Evolutionary conservation across 2,888 invertebrate genomes (phyloP).

Genomic region (Phoenoteleia sp.): DNA sequence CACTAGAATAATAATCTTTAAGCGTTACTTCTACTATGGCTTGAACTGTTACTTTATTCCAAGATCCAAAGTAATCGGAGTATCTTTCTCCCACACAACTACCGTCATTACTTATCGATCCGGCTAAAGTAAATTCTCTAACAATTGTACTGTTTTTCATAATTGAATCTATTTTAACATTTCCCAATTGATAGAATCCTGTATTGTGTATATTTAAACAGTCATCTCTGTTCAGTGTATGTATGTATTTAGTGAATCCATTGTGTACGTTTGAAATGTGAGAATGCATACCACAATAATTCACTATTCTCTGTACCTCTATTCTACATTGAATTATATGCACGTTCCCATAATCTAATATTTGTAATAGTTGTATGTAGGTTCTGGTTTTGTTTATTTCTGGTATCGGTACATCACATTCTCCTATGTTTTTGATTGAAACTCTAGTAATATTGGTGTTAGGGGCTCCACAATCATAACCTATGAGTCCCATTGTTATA

Average conservation of each 20-base stretch:
- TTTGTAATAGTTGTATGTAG: not conserved
- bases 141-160: not conserved
- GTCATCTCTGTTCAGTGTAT: not conserved
- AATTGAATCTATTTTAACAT: too few species aligned
- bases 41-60: conserved; percentile 50
- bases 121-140: not conserved
- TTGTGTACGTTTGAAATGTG: conserved; percentile 38
- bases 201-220: not conserved
- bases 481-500: not conserved
- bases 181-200: not conserved
- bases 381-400: not conserved
- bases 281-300: conserved; percentile 59
- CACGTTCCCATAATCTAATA: not conserved
- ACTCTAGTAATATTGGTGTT: not conserved
- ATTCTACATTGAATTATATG: not conserved
- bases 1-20: not conserved
- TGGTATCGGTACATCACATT: not conserved
- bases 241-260: conserved; percentile 48
- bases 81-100: too few species aligned
- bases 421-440: not conserved
- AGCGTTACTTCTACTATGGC: conserved; percentile 27
- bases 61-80: not conserved
- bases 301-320: not conserved
- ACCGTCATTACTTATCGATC: not conserved
- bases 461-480: not conserved